Base-by-base conservation (phyloP, 2,888 invertebrate genomes). In the Adelphocoris suturalis region DNA sequence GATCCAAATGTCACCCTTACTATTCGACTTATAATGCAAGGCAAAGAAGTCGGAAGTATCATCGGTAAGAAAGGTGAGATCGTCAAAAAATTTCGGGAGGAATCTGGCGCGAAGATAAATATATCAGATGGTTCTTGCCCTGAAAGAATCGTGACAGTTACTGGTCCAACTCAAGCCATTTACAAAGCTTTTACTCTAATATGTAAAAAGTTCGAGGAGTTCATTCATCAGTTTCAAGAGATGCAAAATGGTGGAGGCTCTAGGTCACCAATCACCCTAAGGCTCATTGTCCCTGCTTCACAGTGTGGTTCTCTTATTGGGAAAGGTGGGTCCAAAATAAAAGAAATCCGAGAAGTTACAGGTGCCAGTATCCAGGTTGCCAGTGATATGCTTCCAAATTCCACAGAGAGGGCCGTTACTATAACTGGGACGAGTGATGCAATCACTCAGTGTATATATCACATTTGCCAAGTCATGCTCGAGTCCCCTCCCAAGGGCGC, bases 401-500 rank as follows among this genome's bases (percentile, higher is more conserved):
- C 99, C 90, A 99, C 99, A 91, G 99, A 99, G 94, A 95, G 99
- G 92, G 98, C 99, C 61, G 99, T 99, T 92, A 99, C 99, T 91
- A 97, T 99, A 93, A 98, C 98, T 92, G 99, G 99, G 90, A 98
- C 98, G 86, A 98, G 98, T 92, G 99, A 99, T 93, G 98, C 99
- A 91, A 98, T 99, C 93, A 99, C 99, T 92, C 98, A 99, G 94
- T 99, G 99, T 95, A 99, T 99, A 95, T 98, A 97, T 94, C 98
- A 99, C 95, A 99, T 99, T 94, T 99, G 99, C 95, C 97, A 97
- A 94, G 99, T 99, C 93, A 98, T 99, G 98, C 96, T 99, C 94
- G 99, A 99, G 99, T 99, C 99, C 94, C 99, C 99, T 94, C 99
- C 99, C 92, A 99, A 99, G 96, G 99, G 99, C 93, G 99, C 99